Evolutionary conservation across 2,888 invertebrate species (phyloP), one percentile per base, ranked within the genome.

Genomic region (Machimus atricapillus): DNA sequence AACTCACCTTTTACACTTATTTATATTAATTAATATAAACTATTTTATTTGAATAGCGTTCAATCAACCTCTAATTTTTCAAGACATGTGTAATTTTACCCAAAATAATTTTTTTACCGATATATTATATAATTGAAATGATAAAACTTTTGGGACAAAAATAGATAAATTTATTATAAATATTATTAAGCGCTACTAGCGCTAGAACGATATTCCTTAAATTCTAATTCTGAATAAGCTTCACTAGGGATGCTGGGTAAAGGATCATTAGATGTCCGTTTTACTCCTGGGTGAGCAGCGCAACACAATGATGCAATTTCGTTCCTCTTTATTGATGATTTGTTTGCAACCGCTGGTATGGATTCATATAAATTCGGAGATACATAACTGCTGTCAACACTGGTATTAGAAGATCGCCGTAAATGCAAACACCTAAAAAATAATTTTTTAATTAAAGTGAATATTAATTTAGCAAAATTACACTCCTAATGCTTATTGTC

Each of bases 191-290:
- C 79, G 23, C 5, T 79, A 16, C 79, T 79, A 8, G 9, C 52
- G 27, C 46, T 52, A 34, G 8, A 79, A 12, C 46, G 27, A 23
- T n/a, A 23, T 4, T 27, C 23, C 16, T 31, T 79, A 77, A 77
- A 77, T 40, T 77, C 40, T n/a, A 77, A 19, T 7, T 40, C 77
- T 7, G 79, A 40, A 79, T 40, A 31, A 43, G 16, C 46, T 1
- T 19, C 14, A 1, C 14, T n/a, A 19, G 90, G 91, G 6, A 91
- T 58, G 4, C 89, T 90, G 8, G 91, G 91, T 56, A 91, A 87
- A 1, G 91, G 91, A 89, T 91, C 91, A 78, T 89, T 90, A 1
- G 91, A 87, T 8, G 27, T 87, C 31, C 87, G 74, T 56, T 87
- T 82, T 6, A 19, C 73, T 1, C 1, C 16, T 8, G 31, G 19